These are phyloP conservation scores for Drosophila obscura DNA, from an alignment of 1,140 invertebrate genomes.

Conservation along the genomic window DNA sequence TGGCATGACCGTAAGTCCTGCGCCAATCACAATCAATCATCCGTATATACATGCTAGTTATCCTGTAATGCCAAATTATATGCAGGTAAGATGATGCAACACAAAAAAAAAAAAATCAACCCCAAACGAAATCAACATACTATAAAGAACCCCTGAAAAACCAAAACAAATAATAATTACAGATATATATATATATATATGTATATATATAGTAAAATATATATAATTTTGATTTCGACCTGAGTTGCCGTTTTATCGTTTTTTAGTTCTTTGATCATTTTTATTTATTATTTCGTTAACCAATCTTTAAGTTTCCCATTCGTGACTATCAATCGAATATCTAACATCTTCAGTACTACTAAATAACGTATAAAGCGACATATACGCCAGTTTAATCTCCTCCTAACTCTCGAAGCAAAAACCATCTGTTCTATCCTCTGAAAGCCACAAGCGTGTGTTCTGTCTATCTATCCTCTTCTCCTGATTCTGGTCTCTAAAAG, in stretches of 20 bases:
- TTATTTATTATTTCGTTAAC: slow-evolving; percentile 13
- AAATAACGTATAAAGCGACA: slow-evolving; percentile 26
- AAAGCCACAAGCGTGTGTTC: slow-evolving; percentile 13
- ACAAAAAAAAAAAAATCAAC: slow-evolving; percentile 16
- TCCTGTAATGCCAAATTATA: slow-evolving; percentile 84
- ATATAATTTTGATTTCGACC: slow-evolving; percentile 45
- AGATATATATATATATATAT: slow-evolving; percentile 21
- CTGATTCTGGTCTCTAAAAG: slow-evolving; percentile 39
- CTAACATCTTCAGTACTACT: slow-evolving; percentile 47
- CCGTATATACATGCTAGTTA: slow-evolving; percentile 84
- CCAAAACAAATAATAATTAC: slow-evolving; percentile 27
- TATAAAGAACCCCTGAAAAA: neutral
- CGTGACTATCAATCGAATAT: slow-evolving; percentile 19
- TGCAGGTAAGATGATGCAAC: slow-evolving; percentile 81
- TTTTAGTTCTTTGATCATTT: slow-evolving; percentile 18
- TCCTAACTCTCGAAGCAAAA: slow-evolving; percentile 14
- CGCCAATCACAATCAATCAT: slow-evolving; percentile 84
- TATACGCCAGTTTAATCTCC: slow-evolving; percentile 26
- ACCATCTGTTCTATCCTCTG: slow-evolving; percentile 16
- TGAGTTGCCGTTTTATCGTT: slow-evolving; percentile 46
- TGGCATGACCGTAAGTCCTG: slow-evolving; percentile 84
- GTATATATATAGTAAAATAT: slow-evolving; percentile 38
- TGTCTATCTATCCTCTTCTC: slow-evolving; percentile 8
- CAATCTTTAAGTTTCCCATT: slow-evolving; percentile 12
- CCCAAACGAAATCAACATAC: no score